A percentile compares a stretch with the other conserved stretches of the same genome.
Evolutionary conservation across 2,113 vertebrate species (phyloP).

Genomic region (Xiphophorus hellerii): DNA sequence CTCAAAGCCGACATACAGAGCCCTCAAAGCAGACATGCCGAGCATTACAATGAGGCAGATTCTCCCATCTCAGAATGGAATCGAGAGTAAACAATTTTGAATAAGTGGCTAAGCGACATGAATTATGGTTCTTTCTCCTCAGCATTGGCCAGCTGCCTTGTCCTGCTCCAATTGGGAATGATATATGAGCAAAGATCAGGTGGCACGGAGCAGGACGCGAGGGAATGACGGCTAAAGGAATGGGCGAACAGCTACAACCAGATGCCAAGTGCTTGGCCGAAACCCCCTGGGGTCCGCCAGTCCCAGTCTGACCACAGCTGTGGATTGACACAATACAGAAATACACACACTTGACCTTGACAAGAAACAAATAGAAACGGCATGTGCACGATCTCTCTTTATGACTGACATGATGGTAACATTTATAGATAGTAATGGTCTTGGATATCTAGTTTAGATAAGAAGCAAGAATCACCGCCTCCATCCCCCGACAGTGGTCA

Average conservation of each 20-base stretch:
- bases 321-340: constrained; percentile 46
- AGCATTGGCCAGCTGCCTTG: constrained; percentile 71
- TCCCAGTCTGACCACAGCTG: constrained; percentile 67
- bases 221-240: constrained; percentile 8
- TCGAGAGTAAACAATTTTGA: constrained; percentile 79
- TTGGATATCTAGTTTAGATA: constrained; percentile 5
- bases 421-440: constrained; percentile 39
- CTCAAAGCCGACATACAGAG: constrained; percentile 30
- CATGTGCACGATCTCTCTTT: constrained; percentile 35
- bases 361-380: constrained; percentile 38
- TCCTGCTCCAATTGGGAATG: constrained; percentile 69
- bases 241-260: constrained; percentile 42
- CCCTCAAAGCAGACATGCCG: constrained; percentile 51
- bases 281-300: constrained; percentile 52
- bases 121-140: constrained; percentile 68
- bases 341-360: constrained; percentile 72
- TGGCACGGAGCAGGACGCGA: constrained; percentile 55
- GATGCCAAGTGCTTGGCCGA: constrained; percentile 58
- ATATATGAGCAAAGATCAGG: constrained; percentile 79
- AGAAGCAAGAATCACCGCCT: not conserved
- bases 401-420: constrained; percentile 56
- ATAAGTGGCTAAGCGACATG: constrained; percentile 74
- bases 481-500: no score
- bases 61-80: constrained; percentile 58
- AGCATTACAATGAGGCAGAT: constrained; percentile 61